These are phyloP conservation scores for Cisticola juncidis DNA, from an alignment of 2,113 vertebrate genomes.

Conservation along the genomic window DNA sequence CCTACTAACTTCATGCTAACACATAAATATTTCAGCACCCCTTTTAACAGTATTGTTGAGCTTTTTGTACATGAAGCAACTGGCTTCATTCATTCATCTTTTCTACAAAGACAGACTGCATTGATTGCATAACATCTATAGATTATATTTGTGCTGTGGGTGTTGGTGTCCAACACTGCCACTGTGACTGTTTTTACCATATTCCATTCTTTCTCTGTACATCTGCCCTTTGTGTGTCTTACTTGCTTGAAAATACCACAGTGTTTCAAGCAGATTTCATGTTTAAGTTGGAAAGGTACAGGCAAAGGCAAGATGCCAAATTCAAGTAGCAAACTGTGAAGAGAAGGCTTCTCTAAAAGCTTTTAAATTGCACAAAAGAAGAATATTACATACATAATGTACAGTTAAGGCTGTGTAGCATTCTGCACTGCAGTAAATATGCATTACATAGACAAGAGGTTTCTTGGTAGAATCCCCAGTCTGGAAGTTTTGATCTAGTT, in stretches of 20 bases:
- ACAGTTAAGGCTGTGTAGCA: neutral
- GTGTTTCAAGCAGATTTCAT: neutral
- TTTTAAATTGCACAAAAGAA: neutral
- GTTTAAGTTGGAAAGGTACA: neutral
- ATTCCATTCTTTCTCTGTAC: neutral
- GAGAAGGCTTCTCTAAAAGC: neutral
- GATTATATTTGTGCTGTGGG: neutral
- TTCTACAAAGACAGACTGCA: neutral
- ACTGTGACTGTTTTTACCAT: neutral
- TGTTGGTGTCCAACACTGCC: neutral
- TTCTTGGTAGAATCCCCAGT: neutral
- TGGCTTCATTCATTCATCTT: neutral
- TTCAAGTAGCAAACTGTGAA: neutral
- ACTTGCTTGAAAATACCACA: neutral
- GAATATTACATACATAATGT: neutral
- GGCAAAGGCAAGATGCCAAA: neutral
- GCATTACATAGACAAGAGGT: neutral
- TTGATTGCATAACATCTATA: neutral
- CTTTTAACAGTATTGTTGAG: neutral
- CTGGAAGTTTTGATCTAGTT: neutral
- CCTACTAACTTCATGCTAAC: neutral
- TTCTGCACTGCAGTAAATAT: neutral
- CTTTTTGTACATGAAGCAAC: neutral
- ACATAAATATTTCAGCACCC: neutral
- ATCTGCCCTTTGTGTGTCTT: neutral